phyloP scores from a whole-genome alignment of 2,113 vertebrate genomes.

The Perca flavescens region DNA sequence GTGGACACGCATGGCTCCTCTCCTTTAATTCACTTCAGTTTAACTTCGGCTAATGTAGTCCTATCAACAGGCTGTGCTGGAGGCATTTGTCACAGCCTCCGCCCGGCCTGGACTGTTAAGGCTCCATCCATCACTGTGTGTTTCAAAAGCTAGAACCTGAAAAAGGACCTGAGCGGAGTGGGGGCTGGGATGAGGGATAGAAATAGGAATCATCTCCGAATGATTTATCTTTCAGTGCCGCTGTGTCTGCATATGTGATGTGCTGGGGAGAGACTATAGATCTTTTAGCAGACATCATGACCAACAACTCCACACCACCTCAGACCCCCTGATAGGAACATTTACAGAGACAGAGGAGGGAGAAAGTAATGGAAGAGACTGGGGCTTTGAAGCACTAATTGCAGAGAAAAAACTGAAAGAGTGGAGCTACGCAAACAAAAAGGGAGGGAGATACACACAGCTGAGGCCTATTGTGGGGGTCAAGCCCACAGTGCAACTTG shows the following conservation, averaged over 20 bases:
- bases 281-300: conserved; percentile 55
- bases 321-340: conserved; percentile 25
- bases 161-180: conserved; percentile 7
- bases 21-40: conserved; percentile 67
- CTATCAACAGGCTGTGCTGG: conserved; percentile 58
- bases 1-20: conserved; percentile 42
- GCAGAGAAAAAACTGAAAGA: not conserved
- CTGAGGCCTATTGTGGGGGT: not conserved
- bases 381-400: not conserved
- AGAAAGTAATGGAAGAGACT: not conserved
- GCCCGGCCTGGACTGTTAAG: conserved; percentile 36
- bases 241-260: conserved; percentile 61
- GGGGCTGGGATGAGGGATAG: conserved; percentile 20
- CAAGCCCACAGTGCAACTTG: not conserved
- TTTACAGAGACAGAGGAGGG: conserved; percentile 35
- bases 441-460: not conserved
- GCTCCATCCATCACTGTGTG: conserved; percentile 65
- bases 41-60: conserved; percentile 59
- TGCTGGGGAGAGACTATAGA: conserved; percentile 41
- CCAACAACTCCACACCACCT: conserved; percentile 23
- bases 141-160: conserved; percentile 40
- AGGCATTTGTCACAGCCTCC: conserved; percentile 62
- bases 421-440: not conserved
- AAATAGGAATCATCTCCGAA: conserved; percentile 25
- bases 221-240: conserved; percentile 49